Evolutionary conservation across 2,888 invertebrate genomes (phyloP).

Genomic region (Gymnoscelis rufifasciata): DNA sequence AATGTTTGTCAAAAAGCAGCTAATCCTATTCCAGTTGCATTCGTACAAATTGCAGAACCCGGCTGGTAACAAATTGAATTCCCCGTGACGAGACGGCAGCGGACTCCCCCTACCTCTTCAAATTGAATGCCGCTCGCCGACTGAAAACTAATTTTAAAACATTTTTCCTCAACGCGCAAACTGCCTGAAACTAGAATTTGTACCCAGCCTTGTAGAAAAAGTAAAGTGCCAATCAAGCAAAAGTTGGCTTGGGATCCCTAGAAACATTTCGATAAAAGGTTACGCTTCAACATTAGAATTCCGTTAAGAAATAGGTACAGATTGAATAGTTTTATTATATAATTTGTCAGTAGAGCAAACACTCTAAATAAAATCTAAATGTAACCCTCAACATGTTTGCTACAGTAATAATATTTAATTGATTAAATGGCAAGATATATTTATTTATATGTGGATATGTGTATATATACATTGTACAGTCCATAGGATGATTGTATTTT

Average conservation of each 20-base stretch:
- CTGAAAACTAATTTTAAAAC: constrained; percentile 29
- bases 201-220: constrained; percentile 9
- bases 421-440: too few species aligned
- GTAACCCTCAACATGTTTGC: not conserved
- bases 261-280: constrained; percentile 3
- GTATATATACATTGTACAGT: too few species aligned
- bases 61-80: constrained; percentile 48
- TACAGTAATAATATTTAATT: not conserved
- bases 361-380: too few species aligned
- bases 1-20: constrained; percentile 26
- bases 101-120: constrained; percentile 10
- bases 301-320: too few species aligned
- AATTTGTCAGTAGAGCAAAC: too few species aligned
- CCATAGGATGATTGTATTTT: too few species aligned
- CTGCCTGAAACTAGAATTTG: constrained; percentile 11
- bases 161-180: constrained; percentile 21
- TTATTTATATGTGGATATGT: too few species aligned
- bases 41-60: constrained; percentile 44
- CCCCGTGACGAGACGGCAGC: constrained; percentile 31
- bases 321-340: too few species aligned
- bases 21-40: constrained; percentile 42
- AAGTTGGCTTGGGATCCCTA: constrained; percentile 7
- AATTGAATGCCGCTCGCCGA: constrained; percentile 20
- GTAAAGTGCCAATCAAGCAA: constrained; percentile 8
- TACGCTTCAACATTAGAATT: too few species aligned